Evolutionary conservation across 2,113 vertebrate species (phyloP).

Genomic region (Amazona vittata): DNA sequence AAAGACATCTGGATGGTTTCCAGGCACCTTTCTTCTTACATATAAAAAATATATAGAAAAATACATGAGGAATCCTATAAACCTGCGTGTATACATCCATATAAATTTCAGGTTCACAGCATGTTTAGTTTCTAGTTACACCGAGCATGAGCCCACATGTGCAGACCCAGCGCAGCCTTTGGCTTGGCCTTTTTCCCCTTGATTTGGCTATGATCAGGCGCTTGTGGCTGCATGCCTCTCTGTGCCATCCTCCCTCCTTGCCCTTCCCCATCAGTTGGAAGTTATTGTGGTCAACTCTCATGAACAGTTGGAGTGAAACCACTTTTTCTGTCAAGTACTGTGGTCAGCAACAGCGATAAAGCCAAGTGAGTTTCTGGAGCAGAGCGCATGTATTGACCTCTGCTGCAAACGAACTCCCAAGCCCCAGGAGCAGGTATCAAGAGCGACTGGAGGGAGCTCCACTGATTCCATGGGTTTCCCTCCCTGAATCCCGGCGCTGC

Average conservation of each 20-base stretch:
- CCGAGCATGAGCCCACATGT: not conserved
- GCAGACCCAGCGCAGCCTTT: fast-evolving
- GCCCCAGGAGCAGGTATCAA: not conserved
- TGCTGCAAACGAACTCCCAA: fast-evolving
- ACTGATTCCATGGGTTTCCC: fast-evolving
- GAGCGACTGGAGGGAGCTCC: not conserved
- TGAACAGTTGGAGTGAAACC: not conserved
- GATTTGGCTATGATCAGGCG: not conserved
- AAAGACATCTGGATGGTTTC: not conserved
- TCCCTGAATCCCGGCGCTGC: not conserved
- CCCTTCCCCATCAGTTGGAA: not conserved
- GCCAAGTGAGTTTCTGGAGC: not conserved
- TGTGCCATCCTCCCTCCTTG: fast-evolving
- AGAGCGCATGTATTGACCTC: fast-evolving
- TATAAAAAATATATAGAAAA: not conserved
- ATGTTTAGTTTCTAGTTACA: not conserved
- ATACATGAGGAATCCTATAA: fast-evolving
- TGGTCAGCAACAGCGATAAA: not conserved
- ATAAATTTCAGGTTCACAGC: not conserved
- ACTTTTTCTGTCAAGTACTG: not conserved
- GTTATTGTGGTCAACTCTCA: not conserved
- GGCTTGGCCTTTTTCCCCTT: not conserved
- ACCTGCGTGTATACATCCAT: fast-evolving
- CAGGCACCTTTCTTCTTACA: not conserved
- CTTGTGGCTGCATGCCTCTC: fast-evolving